A percentile compares a stretch with the other conserved stretches of the same genome.
Evolutionary conservation across 2,888 invertebrate genomes (phyloP).

Genomic region (Chloroclystis v-ata): DNA sequence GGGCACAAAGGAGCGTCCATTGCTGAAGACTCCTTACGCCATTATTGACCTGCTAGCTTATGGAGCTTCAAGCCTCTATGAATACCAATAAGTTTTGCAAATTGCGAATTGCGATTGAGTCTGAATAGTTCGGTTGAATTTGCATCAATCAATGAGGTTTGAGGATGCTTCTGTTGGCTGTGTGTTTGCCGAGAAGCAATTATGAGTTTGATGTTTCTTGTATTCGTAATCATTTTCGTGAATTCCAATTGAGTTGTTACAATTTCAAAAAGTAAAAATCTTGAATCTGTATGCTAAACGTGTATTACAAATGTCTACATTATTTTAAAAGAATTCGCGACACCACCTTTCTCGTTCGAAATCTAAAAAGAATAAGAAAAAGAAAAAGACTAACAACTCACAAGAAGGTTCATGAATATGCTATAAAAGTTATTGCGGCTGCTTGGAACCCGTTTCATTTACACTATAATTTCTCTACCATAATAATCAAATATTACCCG

Average conservation of each 20-base stretch:
- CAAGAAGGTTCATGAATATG: no score
- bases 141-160: conserved; percentile 21
- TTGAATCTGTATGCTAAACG: no score
- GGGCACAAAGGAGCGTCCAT: conserved; percentile 58
- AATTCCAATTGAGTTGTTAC: no score
- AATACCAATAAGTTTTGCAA: conserved; percentile 47
- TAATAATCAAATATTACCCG: conserved; percentile 44
- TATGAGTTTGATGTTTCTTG: no score
- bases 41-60: conserved; percentile 57
- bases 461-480: conserved; percentile 36
- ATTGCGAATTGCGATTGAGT: conserved; percentile 30
- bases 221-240: no score
- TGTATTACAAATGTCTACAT: no score
- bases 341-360: no score
- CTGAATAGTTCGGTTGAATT: conserved; percentile 27
- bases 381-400: no score
- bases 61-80: conserved; percentile 45
- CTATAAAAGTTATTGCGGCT: neutral
- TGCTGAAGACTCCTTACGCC: conserved; percentile 33
- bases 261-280: no score
- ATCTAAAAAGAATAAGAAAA: no score
- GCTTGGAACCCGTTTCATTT: conserved; percentile 24
- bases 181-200: neutral
- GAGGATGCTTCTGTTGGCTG: conserved; percentile 4
- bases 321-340: no score